Evolutionary conservation across 2,797 vertebrate genomes (phyloP).

Genomic region (Fistularia commersonii): DNA sequence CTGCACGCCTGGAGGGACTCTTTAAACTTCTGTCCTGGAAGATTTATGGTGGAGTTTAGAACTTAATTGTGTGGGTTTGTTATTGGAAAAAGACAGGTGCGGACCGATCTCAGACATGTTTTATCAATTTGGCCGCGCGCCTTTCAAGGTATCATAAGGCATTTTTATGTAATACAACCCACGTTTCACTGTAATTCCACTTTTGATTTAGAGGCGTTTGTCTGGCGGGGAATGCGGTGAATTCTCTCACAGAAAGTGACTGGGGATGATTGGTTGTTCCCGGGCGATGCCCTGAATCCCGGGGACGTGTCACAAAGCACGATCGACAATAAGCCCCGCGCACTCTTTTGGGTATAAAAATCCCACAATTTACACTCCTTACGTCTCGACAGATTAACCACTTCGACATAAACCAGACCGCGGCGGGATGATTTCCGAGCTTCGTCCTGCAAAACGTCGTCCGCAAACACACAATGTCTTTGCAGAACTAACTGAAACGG

Average conservation of each 20-base stretch:
- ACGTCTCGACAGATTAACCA: no score
- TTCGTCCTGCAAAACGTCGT: no score
- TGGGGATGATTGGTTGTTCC: constrained; percentile 38
- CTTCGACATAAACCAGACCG: no score
- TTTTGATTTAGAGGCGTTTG: constrained; percentile 61
- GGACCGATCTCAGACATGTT: constrained; percentile 66
- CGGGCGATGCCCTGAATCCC: constrained; percentile 26
- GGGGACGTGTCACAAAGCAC: constrained; percentile 16
- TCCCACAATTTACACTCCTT: no score
- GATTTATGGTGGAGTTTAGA: constrained; percentile 69
- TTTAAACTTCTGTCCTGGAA: constrained; percentile 61
- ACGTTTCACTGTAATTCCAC: constrained; percentile 57
- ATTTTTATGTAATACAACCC: constrained; percentile 46
- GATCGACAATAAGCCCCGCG: no score
- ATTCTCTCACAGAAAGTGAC: constrained; percentile 32
- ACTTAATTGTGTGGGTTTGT: constrained; percentile 72
- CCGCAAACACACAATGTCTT: no score
- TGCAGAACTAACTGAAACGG: constrained; percentile 45
- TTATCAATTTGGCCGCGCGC: constrained; percentile 61
- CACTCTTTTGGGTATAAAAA: no score
- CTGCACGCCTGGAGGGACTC: constrained; percentile 58
- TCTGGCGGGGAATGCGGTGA: constrained; percentile 34
- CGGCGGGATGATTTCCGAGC: no score
- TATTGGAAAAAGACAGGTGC: constrained; percentile 71
- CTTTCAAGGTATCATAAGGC: constrained; percentile 49